Percentiles rank a stretch among this genome's conserved stretches.
Evolutionary conservation across 2,888 invertebrate genomes (phyloP).

Genomic region (Ligdia adustata): DNA sequence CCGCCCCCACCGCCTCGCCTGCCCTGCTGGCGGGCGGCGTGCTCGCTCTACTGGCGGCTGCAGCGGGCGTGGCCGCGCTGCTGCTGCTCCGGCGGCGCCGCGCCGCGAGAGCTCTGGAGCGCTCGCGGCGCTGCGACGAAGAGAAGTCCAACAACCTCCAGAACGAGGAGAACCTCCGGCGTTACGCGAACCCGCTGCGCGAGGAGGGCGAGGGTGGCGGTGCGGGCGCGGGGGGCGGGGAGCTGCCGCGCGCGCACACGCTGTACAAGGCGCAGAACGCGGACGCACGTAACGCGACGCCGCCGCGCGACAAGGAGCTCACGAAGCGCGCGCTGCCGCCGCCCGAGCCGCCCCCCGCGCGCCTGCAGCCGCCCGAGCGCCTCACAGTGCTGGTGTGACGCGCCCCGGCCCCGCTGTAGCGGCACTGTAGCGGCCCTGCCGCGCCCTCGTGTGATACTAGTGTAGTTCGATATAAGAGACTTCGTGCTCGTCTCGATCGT

Average conservation of each 20-base stretch:
- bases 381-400: constrained; percentile 74
- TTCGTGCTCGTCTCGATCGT: constrained; percentile 28
- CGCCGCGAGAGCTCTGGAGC: constrained; percentile 69
- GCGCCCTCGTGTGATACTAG: constrained; percentile 52
- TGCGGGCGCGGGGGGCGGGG: constrained; percentile 66
- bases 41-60: constrained; percentile 42
- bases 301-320: constrained; percentile 90
- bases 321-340: constrained; percentile 87
- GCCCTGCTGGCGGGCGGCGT: constrained; percentile 40
- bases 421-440: constrained; percentile 10
- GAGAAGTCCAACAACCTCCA: constrained; percentile 96
- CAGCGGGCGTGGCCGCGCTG: constrained; percentile 52
- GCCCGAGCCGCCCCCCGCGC: constrained; percentile 61
- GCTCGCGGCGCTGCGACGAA: constrained; percentile 88
- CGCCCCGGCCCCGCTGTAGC: constrained; percentile 2
- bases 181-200: constrained; percentile 92
- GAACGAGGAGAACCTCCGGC: constrained; percentile 94
- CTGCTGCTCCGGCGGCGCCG: constrained; percentile 41
- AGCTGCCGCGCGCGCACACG: constrained; percentile 84
- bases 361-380: constrained; percentile 64
- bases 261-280: constrained; percentile 94
- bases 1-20: constrained; percentile 78
- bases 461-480: constrained; percentile 29
- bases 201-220: constrained; percentile 77
- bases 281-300: constrained; percentile 93